Evolutionary conservation across 2,888 invertebrate species (phyloP), one percentile per base, ranked within the genome.

Genomic region (Pandemis heparana): DNA sequence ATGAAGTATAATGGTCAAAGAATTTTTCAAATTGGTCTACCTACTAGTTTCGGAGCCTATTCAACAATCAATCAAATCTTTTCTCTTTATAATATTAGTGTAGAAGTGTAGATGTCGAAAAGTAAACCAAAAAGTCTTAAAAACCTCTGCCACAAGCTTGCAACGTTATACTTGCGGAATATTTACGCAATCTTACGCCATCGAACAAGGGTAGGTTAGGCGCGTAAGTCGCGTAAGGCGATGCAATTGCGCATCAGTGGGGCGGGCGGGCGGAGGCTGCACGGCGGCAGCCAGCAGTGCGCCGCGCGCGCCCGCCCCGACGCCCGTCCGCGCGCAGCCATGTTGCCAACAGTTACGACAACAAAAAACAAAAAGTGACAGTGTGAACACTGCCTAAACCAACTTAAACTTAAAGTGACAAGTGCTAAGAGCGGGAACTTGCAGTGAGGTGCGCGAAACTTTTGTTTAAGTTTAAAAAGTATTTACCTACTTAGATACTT

Each of bases 201-300:
- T 16, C 51, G 10, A 65, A 65, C 48, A 51, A 51, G 64, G 39
- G 60, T 23, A 56, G 64, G 38, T 9, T 18, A 53, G 23, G 56
- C 56, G 56, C 56, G 56, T 56, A 75, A 83, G 80, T 85, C 84
- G 85, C 86, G 85, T 85, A 85, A 82, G 83, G 77, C 81, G 76
- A 82, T 92, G 92, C 89, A 92, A 91, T 86, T 89, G 91, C 91
- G 92, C 92, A 92, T 89, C 87, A 82, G 81, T 72, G 82, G 82
- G 82, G 77, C 77, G 85, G 86, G 88, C 84, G 86, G 88, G 89
- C 83, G 89, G 92, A 94, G 92, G 92, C 94, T 93, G 92, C 87
- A 88, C 80, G 79, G 79, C 75, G 79, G 77, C 81, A 82, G 87
- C 87, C 91, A 91, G 87, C 91, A 93, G 94, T 93, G 89, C 89